Conservation (phyloP, 2,113 vertebrate genomes). For the Erinaceus europaeus region DNA sequence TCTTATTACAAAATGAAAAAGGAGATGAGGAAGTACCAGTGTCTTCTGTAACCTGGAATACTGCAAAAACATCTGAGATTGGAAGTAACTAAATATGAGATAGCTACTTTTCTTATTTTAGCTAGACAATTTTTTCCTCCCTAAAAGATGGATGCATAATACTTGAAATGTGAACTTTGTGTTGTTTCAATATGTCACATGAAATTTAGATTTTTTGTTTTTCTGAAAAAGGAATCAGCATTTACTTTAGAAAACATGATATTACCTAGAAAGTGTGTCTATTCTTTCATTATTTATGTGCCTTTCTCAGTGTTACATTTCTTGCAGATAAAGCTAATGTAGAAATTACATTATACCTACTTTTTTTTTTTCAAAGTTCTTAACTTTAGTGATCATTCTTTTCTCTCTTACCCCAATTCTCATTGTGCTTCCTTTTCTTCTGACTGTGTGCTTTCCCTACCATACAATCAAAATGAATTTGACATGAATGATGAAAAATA, state of each 20-base stretch:
- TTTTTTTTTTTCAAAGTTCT: slow-evolving; percentile 35
- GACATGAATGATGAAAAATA: slow-evolving; percentile 69
- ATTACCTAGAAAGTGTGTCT: not conserved
- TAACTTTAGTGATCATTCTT: not conserved
- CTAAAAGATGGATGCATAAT: not conserved
- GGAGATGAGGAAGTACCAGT: not conserved
- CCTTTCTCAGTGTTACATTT: not conserved
- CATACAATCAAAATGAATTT: slow-evolving; percentile 74
- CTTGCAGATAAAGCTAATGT: not conserved
- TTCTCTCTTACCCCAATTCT: not conserved
- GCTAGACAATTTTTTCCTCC: not conserved
- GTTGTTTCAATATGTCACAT: slow-evolving; percentile 50
- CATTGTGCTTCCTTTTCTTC: slow-evolving; percentile 29
- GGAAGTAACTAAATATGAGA: not conserved
- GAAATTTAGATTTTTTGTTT: slow-evolving; percentile 21
- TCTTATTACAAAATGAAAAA: not conserved
- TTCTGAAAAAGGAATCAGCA: slow-evolving; percentile 36
- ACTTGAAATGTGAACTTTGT: not conserved
- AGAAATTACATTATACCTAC: not conserved
- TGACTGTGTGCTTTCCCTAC: not conserved
- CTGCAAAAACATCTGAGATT: not conserved
- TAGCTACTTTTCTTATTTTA: not conserved
- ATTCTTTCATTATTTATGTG: slow-evolving; percentile 24
- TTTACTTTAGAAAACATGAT: not conserved
- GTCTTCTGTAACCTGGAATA: not conserved